phyloP scores from a whole-genome alignment of 2,888 invertebrate species.

The Leptopterna dolabrata region DNA sequence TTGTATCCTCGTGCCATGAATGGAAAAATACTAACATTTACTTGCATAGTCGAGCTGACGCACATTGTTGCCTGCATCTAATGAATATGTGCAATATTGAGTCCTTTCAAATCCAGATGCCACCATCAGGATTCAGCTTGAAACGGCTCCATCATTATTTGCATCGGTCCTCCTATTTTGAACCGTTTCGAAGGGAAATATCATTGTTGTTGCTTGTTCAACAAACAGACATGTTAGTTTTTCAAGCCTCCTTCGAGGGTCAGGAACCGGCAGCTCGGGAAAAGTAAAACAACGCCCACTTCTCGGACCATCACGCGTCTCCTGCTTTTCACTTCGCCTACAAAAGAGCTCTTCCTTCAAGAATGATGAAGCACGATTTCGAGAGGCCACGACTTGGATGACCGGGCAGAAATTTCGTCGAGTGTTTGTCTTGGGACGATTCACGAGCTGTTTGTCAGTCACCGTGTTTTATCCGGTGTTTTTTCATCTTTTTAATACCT shows the following conservation, averaged over 20 bases:
- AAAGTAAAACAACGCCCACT: slow-evolving; percentile 26
- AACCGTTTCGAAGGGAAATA: neutral
- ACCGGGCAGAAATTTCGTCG: slow-evolving; percentile 30
- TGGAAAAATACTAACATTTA: too few species aligned
- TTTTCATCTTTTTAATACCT: neutral
- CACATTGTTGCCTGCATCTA: too few species aligned
- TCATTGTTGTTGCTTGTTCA: neutral
- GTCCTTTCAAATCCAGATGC: too few species aligned
- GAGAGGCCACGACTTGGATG: slow-evolving; percentile 39
- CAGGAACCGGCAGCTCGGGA: neutral
- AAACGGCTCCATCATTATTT: neutral
- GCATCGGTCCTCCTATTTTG: neutral
- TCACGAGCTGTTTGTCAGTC: slow-evolving; percentile 15
- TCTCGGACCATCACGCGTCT: neutral
- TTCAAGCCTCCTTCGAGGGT: neutral
- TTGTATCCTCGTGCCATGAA: too few species aligned
- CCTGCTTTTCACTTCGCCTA: neutral
- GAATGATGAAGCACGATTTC: slow-evolving; percentile 45
- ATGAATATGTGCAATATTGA: too few species aligned
- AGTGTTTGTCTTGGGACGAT: slow-evolving; percentile 21
- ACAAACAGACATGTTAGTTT: neutral
- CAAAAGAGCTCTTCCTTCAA: neutral
- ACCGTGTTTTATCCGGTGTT: neutral
- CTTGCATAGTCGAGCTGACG: too few species aligned
- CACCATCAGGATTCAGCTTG: too few species aligned